A percentile compares a stretch with the other conserved stretches of the same genome.
Evolutionary conservation across 2,888 invertebrate genomes (phyloP).

Genomic region (Tiphia femorata): DNA sequence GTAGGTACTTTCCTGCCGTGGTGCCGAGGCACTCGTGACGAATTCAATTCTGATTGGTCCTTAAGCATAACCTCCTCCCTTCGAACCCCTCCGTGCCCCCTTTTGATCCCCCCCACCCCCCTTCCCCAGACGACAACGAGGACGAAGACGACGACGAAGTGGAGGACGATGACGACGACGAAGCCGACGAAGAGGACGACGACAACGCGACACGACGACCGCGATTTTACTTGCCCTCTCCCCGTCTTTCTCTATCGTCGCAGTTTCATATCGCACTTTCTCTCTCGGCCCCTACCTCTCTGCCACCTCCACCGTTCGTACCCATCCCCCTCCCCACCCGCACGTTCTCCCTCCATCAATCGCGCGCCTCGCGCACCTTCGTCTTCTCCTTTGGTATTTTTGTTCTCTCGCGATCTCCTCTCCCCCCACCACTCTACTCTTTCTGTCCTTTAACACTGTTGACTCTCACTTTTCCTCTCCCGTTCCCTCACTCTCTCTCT

Average conservation of each 20-base stretch:
- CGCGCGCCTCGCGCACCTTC: not conserved
- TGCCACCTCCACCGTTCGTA: not conserved
- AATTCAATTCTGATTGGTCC: constrained; percentile 75
- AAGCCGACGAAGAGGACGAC: constrained; percentile 12
- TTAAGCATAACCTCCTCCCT: constrained; percentile 68
- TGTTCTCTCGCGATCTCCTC: constrained; percentile 25
- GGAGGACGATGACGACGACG: constrained; percentile 15
- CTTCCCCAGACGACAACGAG: constrained; percentile 23
- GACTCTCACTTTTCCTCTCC: too few relatives aligned
- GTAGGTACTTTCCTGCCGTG: constrained; percentile 57
- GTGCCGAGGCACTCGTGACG: constrained; percentile 70
- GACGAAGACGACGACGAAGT: constrained; percentile 16
- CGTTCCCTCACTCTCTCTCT: not conserved
- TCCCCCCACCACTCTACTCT: constrained; percentile 30
- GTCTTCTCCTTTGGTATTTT: constrained; percentile 1
- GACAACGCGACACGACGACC: not conserved
- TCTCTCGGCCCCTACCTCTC: constrained; percentile 6
- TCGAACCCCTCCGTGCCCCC: constrained; percentile 48
- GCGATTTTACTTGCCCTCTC: constrained; percentile 8
- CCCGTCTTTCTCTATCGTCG: constrained; percentile 39
- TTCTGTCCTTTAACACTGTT: too few relatives aligned
- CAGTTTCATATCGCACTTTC: constrained; percentile 16
- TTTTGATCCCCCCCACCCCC: constrained; percentile 29
- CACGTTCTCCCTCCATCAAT: constrained; percentile 1
- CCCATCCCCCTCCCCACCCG: not conserved